Percentiles rank a stretch among this genome's conserved stretches.
Conservation (phyloP, 2,797 vertebrate species). For the Acanthurus leucopareius region DNA sequence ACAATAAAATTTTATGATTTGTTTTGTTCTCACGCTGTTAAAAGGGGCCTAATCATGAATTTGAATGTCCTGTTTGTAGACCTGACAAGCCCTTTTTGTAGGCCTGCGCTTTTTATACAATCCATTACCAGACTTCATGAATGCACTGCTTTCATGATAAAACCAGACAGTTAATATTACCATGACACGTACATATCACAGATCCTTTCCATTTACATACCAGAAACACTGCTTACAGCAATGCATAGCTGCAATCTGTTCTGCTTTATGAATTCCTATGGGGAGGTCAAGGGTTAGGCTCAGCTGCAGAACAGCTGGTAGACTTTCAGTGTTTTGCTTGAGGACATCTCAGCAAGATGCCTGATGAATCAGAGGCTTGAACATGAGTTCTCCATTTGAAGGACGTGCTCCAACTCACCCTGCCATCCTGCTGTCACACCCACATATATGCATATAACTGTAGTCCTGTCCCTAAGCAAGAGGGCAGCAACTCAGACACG, state of each 20-base stretch:
- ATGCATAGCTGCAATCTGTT: slow-evolving; percentile 12
- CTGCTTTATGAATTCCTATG: not conserved
- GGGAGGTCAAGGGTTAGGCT: slow-evolving; percentile 43
- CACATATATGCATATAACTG: not conserved
- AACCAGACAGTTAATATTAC: not conserved
- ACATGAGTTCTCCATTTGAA: not conserved
- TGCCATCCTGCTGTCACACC: slow-evolving; percentile 6
- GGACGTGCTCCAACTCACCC: not conserved
- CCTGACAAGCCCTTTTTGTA: not conserved
- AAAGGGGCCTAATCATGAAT: slow-evolving; percentile 1
- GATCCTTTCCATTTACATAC: not conserved
- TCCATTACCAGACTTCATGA: not conserved
- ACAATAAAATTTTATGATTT: not conserved
- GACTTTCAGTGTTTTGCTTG: not conserved
- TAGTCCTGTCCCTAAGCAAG: not conserved
- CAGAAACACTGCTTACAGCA: slow-evolving; percentile 1
- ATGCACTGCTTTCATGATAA: slow-evolving; percentile 11
- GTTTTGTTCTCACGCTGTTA: not conserved
- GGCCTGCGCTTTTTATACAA: not conserved
- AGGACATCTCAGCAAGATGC: slow-evolving; percentile 8
- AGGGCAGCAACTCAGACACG: not conserved
- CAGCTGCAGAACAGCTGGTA: slow-evolving; percentile 25
- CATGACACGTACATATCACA: not conserved
- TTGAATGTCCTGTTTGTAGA: not conserved
- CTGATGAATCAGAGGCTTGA: slow-evolving; percentile 14